Evolutionary conservation across 2,797 vertebrate species (phyloP).

Genomic region (Semotilus atromaculatus): DNA sequence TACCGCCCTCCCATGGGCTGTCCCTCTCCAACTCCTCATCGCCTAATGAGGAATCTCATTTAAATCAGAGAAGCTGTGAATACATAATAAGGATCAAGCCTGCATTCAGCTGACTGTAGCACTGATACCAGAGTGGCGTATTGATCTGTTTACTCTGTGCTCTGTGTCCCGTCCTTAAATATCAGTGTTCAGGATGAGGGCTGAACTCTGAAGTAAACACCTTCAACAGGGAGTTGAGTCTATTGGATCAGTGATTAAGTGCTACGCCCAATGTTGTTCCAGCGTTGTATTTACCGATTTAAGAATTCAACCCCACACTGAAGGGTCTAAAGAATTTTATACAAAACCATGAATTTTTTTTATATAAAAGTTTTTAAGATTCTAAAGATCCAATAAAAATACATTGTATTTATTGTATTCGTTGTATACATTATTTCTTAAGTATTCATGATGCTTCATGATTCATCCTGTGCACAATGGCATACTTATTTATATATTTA

Average conservation of each 20-base stretch:
- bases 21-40: slow-evolving; percentile 50
- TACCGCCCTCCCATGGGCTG: slow-evolving; percentile 55
- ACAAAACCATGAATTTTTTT: background rate
- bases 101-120: slow-evolving; percentile 59
- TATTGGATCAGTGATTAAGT: slow-evolving; percentile 43
- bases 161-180: slow-evolving; percentile 33
- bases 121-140: slow-evolving; percentile 42
- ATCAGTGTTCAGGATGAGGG: slow-evolving; percentile 21
- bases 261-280: background rate
- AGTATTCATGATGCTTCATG: background rate
- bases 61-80: slow-evolving; percentile 76
- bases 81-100: slow-evolving; percentile 67
- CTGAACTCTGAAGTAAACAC: slow-evolving; percentile 18
- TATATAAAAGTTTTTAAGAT: background rate
- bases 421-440: background rate
- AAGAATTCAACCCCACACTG: background rate
- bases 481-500: background rate
- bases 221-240: slow-evolving; percentile 42
- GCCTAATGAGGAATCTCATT: slow-evolving; percentile 81
- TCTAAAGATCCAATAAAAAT: background rate
- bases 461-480: background rate
- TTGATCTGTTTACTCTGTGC: slow-evolving; percentile 48
- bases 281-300: background rate
- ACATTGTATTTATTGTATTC: background rate
- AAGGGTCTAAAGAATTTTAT: background rate